These are phyloP conservation scores for Pogona vitticeps DNA, from an alignment of 2,113 vertebrate species.

Conservation along the genomic window DNA sequence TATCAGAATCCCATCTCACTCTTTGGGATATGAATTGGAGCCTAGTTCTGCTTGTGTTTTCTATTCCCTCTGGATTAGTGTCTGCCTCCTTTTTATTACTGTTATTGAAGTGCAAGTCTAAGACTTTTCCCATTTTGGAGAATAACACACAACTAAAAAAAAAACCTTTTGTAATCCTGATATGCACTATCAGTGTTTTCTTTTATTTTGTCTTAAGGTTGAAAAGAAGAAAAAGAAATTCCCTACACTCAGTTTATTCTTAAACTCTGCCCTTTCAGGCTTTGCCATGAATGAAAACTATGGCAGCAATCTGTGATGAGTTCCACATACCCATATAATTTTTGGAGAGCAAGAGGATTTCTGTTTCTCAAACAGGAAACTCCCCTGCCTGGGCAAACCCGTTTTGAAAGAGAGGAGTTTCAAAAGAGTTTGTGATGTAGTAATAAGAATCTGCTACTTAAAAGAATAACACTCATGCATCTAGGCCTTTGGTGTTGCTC, in stretches of 20 bases:
- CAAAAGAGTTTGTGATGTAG: background rate
- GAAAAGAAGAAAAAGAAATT: background rate
- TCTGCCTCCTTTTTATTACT: background rate
- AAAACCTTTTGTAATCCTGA: background rate
- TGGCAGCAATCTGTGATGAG: background rate
- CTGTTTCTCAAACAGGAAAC: background rate
- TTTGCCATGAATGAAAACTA: slow-evolving; percentile 3
- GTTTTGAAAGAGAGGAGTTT: background rate
- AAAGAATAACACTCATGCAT: background rate
- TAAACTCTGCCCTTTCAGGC: background rate
- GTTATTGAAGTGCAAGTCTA: background rate
- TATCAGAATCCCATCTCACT: slow-evolving; percentile 2
- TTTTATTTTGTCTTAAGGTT: slow-evolving; percentile 13
- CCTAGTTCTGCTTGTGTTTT: slow-evolving; percentile 4
- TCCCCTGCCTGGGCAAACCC: background rate
- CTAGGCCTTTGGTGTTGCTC: background rate
- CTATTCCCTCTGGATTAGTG: background rate
- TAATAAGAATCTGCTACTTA: background rate
- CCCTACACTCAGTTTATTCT: background rate
- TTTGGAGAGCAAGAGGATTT: background rate
- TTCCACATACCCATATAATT: background rate
- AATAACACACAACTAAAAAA: background rate
- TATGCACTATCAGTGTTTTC: rapidly evolving
- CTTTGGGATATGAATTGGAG: background rate
- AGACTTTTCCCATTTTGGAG: background rate